Conservation (phyloP, 2,888 invertebrate genomes). For the Cephus rjabovi region DNA sequence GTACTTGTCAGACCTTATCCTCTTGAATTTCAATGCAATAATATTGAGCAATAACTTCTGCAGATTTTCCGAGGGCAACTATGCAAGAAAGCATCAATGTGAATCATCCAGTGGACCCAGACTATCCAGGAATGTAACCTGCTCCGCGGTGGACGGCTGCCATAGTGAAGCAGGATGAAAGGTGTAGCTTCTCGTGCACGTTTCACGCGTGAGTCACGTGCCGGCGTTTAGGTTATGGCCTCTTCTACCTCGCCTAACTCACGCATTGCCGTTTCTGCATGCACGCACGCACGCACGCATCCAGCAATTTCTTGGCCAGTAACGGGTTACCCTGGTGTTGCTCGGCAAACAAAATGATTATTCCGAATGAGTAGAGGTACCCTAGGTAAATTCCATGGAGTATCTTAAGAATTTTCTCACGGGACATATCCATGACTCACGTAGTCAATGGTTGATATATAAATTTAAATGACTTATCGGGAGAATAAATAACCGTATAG, state of each 20-base stretch:
- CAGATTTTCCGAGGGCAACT: background rate
- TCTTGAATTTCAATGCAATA: background rate
- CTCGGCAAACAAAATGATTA: background rate
- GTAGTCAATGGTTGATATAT: background rate
- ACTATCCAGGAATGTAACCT: conserved; percentile 17
- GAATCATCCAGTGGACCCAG: conserved; percentile 14
- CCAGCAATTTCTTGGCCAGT: background rate
- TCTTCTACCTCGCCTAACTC: background rate
- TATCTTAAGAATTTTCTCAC: background rate
- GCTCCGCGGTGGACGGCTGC: conserved; percentile 2
- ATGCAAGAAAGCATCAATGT: background rate
- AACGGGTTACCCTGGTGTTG: background rate
- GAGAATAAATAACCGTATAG: background rate
- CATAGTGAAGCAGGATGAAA: background rate
- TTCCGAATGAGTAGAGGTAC: background rate
- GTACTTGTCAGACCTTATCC: background rate
- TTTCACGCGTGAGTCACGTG: conserved; percentile 8
- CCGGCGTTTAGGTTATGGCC: background rate
- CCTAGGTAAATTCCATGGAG: background rate
- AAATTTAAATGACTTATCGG: background rate
- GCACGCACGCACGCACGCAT: background rate
- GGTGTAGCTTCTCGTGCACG: background rate
- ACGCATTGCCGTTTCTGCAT: background rate
- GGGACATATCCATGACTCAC: background rate
- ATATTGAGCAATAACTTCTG: background rate